Evolutionary conservation across 2,888 invertebrate species (phyloP), one percentile per base, ranked within the genome.

Genomic region (Drosophila affinis): DNA sequence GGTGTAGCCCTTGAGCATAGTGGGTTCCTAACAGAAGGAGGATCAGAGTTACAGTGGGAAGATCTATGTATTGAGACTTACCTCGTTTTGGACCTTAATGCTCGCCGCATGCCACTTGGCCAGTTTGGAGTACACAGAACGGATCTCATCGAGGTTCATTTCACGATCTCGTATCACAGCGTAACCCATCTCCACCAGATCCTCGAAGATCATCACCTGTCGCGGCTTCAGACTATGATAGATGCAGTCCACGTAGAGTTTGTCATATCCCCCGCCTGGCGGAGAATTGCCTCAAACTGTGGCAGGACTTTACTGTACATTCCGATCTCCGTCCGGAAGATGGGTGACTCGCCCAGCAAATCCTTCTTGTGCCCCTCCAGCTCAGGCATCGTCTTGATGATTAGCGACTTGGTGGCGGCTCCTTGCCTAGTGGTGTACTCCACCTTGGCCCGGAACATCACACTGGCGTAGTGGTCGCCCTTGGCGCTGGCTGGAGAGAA

Each of bases 61-160:
- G 14, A 39, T 3, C 0, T 5, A 7, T 14, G 7, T 14, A 7
- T n/a, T 14, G 6, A 4, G 14, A 14, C 75, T 76, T 17, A 72
- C 89, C 6, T 90, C 80, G 47, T 92, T 92, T 45, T 90, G 80
- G 0, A 92, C 0, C 91, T 90, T 27, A 91, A 92, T 9, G 92
- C 82, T 79, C 91, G 59, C 68, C 0, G 79, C 92, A 74, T 93
- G 93, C 74, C 93, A 92, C 73, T 91, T 91, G 0, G 93, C 93
- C 62, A 93, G 62, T 3, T 91, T 87, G 1, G 75, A 76, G 5
- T 92, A 74, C 2, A 91, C 89, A 3, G 90, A 10, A 54, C 77
- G 85, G 0, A 91, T 75, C 58, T 93, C 93, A 0, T 87, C 81
- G 6, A 91, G 24, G 56, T 91, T 92, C 2, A 62, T 48, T 0